phyloP scores from a whole-genome alignment of 2,797 vertebrate genomes.

The Catostomus latipinnis region DNA sequence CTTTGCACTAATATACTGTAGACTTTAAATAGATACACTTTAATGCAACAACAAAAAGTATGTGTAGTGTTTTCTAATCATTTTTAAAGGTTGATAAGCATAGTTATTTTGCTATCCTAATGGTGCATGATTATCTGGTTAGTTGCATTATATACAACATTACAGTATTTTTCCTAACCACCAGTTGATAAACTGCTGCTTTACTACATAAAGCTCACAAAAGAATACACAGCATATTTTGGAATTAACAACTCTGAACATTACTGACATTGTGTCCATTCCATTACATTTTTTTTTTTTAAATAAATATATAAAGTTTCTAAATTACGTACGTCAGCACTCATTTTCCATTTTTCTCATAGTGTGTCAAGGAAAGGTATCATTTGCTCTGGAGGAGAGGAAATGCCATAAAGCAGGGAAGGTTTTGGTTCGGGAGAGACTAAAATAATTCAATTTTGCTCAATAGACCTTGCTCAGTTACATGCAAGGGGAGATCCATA shows the following conservation, averaged over 20 bases:
- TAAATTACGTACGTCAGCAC: not conserved
- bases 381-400: not conserved
- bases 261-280: not conserved
- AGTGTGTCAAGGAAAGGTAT: not conserved
- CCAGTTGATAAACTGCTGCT: too few relatives aligned
- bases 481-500: conserved; percentile 74
- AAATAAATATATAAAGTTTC: not conserved
- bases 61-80: too few relatives aligned
- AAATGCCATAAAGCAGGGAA: conserved; percentile 23
- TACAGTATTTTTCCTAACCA: too few relatives aligned
- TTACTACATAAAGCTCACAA: too few relatives aligned
- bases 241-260: not conserved
- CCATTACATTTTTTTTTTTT: not conserved
- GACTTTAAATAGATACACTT: too few relatives aligned
- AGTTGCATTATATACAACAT: too few relatives aligned
- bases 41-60: too few relatives aligned
- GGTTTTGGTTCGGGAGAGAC: conserved; percentile 46
- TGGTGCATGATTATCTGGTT: too few relatives aligned
- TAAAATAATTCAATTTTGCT: conserved; percentile 76
- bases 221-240: not conserved
- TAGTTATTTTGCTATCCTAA: too few relatives aligned
- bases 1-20: too few relatives aligned
- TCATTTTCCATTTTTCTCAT: conserved; percentile 5
- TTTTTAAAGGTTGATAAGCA: too few relatives aligned
- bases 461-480: conserved; percentile 76